Evolutionary conservation across 2,888 invertebrate species (phyloP).

Genomic region (Drosophila emarginata): DNA sequence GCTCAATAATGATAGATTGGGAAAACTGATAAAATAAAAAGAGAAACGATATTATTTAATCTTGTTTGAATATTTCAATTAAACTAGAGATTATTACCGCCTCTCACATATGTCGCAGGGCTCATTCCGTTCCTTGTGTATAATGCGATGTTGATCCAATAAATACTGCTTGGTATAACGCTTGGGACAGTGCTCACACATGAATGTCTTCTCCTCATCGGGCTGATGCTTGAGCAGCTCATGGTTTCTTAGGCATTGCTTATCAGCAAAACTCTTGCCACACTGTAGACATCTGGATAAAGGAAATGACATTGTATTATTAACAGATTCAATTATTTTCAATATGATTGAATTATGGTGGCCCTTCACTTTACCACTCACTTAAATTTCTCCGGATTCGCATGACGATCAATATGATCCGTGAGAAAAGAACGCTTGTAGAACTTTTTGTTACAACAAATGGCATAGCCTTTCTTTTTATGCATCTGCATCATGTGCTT

Average conservation of each 20-base stretch:
- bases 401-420: conserved; percentile 80
- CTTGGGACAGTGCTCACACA: conserved; percentile 80
- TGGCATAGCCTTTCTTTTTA: conserved; percentile 74
- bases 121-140: conserved; percentile 69
- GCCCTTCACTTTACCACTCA: conserved; percentile 60
- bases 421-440: conserved; percentile 78
- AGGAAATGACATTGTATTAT: too few species aligned
- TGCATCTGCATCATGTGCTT: conserved; percentile 73
- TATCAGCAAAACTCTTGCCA: conserved; percentile 74
- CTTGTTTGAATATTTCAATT: too few species aligned
- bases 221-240: conserved; percentile 80
- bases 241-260: conserved; percentile 80
- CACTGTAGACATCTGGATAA: conserved; percentile 67
- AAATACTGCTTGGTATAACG: conserved; percentile 80
- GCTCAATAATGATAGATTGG: conserved; percentile 72
- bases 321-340: too few species aligned
- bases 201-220: conserved; percentile 78
- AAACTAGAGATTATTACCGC: conserved; percentile 54
- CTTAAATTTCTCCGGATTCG: conserved; percentile 81
- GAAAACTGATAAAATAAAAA: conserved; percentile 60
- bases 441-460: conserved; percentile 81
- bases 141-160: conserved; percentile 78
- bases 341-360: not conserved
- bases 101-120: conserved; percentile 79
- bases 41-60: too few species aligned